Evolutionary conservation across 2,888 invertebrate species (phyloP).

Genomic region (Hemaris fuciformis): DNA sequence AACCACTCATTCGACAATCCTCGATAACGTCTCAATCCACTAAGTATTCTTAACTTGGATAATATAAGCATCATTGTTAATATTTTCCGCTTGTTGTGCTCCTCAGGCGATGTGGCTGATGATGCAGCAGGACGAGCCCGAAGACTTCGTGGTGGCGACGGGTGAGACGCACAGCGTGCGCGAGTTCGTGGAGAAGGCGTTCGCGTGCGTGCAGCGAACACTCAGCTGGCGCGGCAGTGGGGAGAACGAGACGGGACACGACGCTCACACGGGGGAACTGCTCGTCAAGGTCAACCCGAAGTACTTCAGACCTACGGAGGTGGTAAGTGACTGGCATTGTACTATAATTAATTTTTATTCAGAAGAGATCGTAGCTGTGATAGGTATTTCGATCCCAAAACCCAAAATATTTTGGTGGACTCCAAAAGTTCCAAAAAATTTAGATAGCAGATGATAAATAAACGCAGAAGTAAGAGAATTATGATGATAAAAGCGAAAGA

Average conservation of each 20-base stretch:
- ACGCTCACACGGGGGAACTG: constrained; percentile 86
- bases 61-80: too few relatives aligned
- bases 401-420: too few relatives aligned
- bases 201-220: constrained; percentile 87
- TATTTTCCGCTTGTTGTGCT: not conserved
- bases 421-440: too few relatives aligned
- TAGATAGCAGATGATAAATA: too few relatives aligned
- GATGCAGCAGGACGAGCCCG: constrained; percentile 94
- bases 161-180: constrained; percentile 97
- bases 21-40: not conserved
- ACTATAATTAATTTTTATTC: too few relatives aligned
- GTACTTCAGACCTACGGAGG: constrained; percentile 99
- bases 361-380: too few relatives aligned
- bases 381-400: too few relatives aligned
- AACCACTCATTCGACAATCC: not conserved
- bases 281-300: constrained; percentile 95
- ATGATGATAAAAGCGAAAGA: too few relatives aligned
- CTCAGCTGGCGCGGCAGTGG: constrained; percentile 93
- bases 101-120: constrained; percentile 99
- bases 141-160: constrained; percentile 98
- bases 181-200: constrained; percentile 97
- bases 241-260: constrained; percentile 87
- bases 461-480: too few relatives aligned
- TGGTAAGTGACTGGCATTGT: constrained; percentile 82
- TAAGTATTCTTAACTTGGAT: too few relatives aligned